A percentile compares a stretch with the other conserved stretches of the same genome.
Conservation (phyloP, 2,113 vertebrate species). For the Aspiorhynchus laticeps region DNA sequence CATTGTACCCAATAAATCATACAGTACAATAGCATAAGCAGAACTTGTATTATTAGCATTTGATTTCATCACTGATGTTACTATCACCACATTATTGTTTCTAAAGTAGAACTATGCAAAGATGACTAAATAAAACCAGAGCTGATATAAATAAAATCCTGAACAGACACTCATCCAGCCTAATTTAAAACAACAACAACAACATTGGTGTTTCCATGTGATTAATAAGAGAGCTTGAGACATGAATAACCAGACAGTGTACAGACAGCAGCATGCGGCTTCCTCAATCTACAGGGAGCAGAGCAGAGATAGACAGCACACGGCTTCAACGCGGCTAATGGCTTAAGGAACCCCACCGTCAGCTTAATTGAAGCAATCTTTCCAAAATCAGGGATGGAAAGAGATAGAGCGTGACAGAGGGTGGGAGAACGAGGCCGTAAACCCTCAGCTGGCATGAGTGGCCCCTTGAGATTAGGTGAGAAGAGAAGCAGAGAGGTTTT, state of each 20-base stretch:
- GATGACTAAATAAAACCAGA: not conserved
- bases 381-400: constrained; percentile 51
- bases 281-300: constrained; percentile 45
- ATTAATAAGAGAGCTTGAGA: not conserved
- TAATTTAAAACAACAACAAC: constrained; percentile 3
- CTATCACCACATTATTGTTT: not conserved
- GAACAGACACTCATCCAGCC: not conserved
- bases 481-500: constrained; percentile 38
- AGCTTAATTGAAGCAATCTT: constrained; percentile 59
- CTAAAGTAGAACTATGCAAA: not conserved
- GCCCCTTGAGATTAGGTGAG: constrained; percentile 43
- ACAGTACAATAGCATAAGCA: not conserved
- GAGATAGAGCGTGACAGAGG: constrained; percentile 37
- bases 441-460: constrained; percentile 49
- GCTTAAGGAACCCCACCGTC: constrained; percentile 51
- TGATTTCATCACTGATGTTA: not conserved
- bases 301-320: constrained; percentile 16
- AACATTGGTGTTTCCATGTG: constrained; percentile 15
- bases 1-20: not conserved
- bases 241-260: constrained; percentile 16
- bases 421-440: constrained; percentile 31
- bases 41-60: not conserved
- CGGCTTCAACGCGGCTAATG: constrained; percentile 40
- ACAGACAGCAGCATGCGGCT: constrained; percentile 34
- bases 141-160: not conserved